phyloP scores from a whole-genome alignment of 2,113 vertebrate genomes.

The Microtus richardsoni region DNA sequence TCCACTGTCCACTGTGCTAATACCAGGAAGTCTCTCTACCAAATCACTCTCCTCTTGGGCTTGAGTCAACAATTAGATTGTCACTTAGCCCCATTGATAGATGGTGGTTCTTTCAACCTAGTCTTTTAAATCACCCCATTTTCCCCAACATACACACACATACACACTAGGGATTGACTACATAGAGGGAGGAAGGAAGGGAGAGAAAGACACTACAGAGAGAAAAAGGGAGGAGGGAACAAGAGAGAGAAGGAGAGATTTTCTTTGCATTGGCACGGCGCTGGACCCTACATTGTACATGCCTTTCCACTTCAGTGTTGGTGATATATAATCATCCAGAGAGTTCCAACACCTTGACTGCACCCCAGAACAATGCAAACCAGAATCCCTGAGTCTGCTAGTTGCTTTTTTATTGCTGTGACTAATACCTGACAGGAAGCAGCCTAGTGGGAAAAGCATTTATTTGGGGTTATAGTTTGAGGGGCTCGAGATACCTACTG shows the following conservation, averaged over 20 bases:
- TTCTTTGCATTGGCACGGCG: neutral
- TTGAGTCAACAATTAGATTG: neutral
- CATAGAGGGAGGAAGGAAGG: neutral
- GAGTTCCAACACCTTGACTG: neutral
- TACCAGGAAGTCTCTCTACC: neutral
- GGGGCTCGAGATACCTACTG: neutral
- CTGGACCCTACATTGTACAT: rapidly evolving
- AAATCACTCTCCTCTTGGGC: neutral
- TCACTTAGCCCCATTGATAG: neutral
- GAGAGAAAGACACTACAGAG: neutral
- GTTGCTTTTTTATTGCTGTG: neutral
- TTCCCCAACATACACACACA: neutral
- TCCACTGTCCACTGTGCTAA: neutral
- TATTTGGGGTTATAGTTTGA: neutral
- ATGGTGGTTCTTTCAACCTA: neutral
- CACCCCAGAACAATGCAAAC: neutral
- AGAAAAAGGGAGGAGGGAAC: neutral
- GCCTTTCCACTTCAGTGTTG: neutral
- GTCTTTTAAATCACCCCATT: slow-evolving; percentile 7
- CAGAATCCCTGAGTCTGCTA: neutral
- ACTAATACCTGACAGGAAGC: neutral
- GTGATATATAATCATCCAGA: neutral
- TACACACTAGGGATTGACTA: neutral
- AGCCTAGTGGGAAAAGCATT: neutral
- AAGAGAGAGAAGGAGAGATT: neutral